Base-by-base conservation (phyloP, 1,140 invertebrate genomes). In the Drosophila bifasciata region DNA sequence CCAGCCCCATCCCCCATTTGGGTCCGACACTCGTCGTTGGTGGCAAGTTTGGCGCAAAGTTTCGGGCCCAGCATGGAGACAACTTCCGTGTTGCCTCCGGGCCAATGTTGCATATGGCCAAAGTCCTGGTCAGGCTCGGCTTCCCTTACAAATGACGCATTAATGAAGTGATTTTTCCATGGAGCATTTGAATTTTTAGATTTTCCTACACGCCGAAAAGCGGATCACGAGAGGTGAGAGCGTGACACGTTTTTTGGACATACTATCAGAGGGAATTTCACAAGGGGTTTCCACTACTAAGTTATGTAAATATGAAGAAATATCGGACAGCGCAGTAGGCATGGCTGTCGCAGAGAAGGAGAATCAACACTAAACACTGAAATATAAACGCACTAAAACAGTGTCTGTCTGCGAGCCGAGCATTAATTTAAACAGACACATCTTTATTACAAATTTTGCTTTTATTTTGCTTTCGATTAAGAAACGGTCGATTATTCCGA, bases 121-220 rank as follows among this genome's bases (percentile, higher is more conserved):
- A 63, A 64, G 68, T 74, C 36, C 59, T 73, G 55, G 52, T 49
- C 76, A 72, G 76, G 79, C 64, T 61, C 62, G 57, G 83, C 62
- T 86, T 41, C 75, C 62, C 64, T 75, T 76, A 83, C 84, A 76
- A 86, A 86, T 88, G 83, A 72, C 74, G 74, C 84, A 88, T 86
- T 88, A 86, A 86, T 86, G 83, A 86, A 86, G 79, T 86, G 83
- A 88, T 88, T 88, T 86, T 61, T 59, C 68, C 63, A 44, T 53
- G 44, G 41, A 79, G 50, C 28, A 59, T 66, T 84, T 70, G 41
- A 56, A 50, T 79, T 78, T 83, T 77, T 63, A 48, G 57, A 72
- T 76, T 73, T 62, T 19, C 45, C 19, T 9, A 15, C 17, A 4
- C 9, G 9, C 3, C 32, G 11, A 13, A 36, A 36, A 36, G 32